A percentile compares a stretch with the other conserved stretches of the same genome.
Evolutionary conservation across 2,113 vertebrate species (phyloP).

Genomic region (Megaceryle torquata): DNA sequence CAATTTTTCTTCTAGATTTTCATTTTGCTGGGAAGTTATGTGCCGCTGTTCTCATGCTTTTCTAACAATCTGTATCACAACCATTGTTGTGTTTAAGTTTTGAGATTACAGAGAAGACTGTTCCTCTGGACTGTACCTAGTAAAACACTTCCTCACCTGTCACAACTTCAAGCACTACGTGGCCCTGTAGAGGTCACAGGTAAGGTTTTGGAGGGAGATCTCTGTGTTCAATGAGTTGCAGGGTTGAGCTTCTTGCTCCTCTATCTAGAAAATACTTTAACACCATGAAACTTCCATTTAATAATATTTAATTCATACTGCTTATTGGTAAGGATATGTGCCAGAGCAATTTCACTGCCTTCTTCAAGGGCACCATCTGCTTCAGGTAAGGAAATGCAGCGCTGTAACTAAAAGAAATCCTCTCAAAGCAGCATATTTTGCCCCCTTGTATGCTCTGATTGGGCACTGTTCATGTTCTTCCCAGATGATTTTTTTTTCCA

Average conservation of each 20-base stretch:
- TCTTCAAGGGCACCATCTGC: background rate
- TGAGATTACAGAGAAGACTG: background rate
- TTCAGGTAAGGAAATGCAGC: background rate
- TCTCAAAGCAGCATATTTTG: background rate
- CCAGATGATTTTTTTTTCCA: background rate
- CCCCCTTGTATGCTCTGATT: background rate
- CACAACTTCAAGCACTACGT: background rate
- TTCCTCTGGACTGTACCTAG: background rate
- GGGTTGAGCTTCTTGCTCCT: background rate
- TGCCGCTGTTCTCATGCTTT: background rate
- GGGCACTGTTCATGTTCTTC: background rate
- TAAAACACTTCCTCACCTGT: background rate
- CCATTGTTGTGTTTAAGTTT: background rate
- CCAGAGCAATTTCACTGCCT: background rate
- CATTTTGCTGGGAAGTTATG: background rate
- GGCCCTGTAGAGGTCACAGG: background rate
- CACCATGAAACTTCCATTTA: background rate
- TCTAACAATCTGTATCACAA: background rate
- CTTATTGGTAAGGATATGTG: background rate
- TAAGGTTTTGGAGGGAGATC: background rate
- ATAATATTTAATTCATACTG: background rate
- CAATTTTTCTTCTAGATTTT: background rate
- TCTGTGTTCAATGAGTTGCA: background rate
- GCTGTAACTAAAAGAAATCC: background rate
- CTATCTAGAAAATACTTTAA: background rate